A percentile compares a stretch with the other conserved stretches of the same genome.
Conservation (phyloP, 2,888 invertebrate species). For the Odontocolon sp. region DNA sequence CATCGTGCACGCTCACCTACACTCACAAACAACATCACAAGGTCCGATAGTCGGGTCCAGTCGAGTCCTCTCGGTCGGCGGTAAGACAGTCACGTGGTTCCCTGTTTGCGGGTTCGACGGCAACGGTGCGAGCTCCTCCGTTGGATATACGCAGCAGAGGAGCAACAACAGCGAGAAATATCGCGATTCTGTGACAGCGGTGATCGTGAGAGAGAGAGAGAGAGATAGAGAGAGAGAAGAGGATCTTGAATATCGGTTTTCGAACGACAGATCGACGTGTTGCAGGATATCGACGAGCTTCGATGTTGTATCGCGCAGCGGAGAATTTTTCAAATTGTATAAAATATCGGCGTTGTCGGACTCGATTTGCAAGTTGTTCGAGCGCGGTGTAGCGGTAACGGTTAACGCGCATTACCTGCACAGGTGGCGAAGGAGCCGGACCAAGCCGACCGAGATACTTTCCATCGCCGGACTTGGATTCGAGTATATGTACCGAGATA, state of each 20-base stretch:
- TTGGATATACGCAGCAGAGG: conserved; percentile 66
- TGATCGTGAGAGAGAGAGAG: neutral
- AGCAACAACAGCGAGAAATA: conserved; percentile 7
- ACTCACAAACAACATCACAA: no score
- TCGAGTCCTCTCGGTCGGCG: conserved; percentile 44
- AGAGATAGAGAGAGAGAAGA: conserved; percentile 5
- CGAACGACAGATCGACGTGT: neutral
- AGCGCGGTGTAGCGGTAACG: no score
- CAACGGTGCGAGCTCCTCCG: conserved; percentile 75
- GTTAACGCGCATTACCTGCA: no score
- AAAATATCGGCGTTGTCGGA: no score
- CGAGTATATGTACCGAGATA: no score
- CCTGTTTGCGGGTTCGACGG: conserved; percentile 72
- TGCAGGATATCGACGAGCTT: neutral
- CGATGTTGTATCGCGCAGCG: no score
- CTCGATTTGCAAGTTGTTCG: no score
- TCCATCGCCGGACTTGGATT: no score
- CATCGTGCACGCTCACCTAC: conserved; percentile 22
- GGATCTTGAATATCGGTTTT: conserved; percentile 37
- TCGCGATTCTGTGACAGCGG: neutral
- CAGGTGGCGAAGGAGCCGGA: no score
- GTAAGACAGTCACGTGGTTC: conserved; percentile 75
- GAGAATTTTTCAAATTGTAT: no score
- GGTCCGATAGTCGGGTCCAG: neutral
- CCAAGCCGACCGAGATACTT: no score